phyloP scores from a whole-genome alignment of 2,113 vertebrate species.

The Megatriorchis doriae region DNA sequence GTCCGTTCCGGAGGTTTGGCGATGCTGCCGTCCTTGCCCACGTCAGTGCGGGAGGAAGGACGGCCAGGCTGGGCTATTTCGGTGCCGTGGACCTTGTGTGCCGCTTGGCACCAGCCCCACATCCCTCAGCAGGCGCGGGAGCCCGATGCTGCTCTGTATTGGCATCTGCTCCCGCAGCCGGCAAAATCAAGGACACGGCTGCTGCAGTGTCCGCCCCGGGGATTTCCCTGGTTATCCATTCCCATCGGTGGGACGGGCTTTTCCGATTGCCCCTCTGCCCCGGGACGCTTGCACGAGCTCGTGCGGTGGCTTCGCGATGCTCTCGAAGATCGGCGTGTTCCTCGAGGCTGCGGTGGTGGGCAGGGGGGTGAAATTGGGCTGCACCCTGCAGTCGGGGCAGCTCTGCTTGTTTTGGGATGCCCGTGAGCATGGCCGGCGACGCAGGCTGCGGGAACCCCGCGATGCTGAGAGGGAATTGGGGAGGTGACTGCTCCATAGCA shows the following conservation, averaged over 20 bases:
- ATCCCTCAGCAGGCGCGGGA: not conserved
- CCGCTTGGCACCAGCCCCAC: not conserved
- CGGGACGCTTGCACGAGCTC: fast-evolving
- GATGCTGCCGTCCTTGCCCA: fast-evolving
- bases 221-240: not conserved
- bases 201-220: not conserved
- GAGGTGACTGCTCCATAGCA: not conserved
- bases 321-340: not conserved
- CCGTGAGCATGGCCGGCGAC: not conserved
- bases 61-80: not conserved
- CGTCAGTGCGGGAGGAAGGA: not conserved
- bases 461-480: too few relatives aligned
- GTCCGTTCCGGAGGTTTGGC: not conserved
- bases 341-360: not conserved
- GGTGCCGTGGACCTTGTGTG: fast-evolving
- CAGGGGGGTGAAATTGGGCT: fast-evolving
- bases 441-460: not conserved
- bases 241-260: fast-evolving
- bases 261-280: not conserved
- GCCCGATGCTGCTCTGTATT: not conserved
- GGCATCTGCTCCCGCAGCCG: not conserved
- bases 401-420: not conserved
- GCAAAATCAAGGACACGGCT: not conserved
- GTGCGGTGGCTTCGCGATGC: not conserved
- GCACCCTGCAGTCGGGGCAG: not conserved